These are phyloP conservation scores for Galeopsomyia nigrocyanea DNA, from an alignment of 2,888 invertebrate genomes.

Conservation along the genomic window DNA sequence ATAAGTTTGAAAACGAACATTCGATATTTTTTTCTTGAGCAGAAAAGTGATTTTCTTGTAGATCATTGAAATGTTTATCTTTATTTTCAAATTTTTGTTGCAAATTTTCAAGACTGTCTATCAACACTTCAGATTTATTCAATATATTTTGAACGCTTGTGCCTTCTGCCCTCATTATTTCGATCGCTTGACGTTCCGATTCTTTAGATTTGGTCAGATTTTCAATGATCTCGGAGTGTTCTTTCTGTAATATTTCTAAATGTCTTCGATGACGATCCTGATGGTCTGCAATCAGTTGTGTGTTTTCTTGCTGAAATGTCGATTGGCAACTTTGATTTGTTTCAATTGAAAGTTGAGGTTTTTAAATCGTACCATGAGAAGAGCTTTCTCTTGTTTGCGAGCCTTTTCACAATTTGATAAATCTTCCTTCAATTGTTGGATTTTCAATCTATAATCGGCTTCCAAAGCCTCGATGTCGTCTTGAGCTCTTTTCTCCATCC, in stretches of 20 bases:
- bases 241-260: constrained; percentile 58
- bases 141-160: constrained; percentile 59
- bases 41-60: constrained; percentile 54
- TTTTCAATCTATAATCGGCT: constrained; percentile 57
- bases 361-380: constrained; percentile 53
- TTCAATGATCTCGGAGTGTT: constrained; percentile 60
- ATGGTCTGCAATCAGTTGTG: constrained; percentile 56
- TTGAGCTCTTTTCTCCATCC: constrained; percentile 57
- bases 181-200: constrained; percentile 58
- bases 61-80: constrained; percentile 52
- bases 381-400: constrained; percentile 57
- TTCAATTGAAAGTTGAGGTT: too few species aligned
- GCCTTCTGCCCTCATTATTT: constrained; percentile 56
- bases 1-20: too few species aligned
- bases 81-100: constrained; percentile 56
- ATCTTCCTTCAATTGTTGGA: constrained; percentile 59
- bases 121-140: constrained; percentile 56
- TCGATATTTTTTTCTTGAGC: constrained; percentile 58
- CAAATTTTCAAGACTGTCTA: constrained; percentile 55
- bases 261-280: constrained; percentile 56
- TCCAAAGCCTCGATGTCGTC: constrained; percentile 58
- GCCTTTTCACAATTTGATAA: constrained; percentile 54
- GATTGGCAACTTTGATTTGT: background rate
- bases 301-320: constrained; percentile 54
- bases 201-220: constrained; percentile 61